These are phyloP conservation scores for Sebastes paucispinis DNA, from an alignment of 2,797 vertebrate species.

Conservation along the genomic window DNA sequence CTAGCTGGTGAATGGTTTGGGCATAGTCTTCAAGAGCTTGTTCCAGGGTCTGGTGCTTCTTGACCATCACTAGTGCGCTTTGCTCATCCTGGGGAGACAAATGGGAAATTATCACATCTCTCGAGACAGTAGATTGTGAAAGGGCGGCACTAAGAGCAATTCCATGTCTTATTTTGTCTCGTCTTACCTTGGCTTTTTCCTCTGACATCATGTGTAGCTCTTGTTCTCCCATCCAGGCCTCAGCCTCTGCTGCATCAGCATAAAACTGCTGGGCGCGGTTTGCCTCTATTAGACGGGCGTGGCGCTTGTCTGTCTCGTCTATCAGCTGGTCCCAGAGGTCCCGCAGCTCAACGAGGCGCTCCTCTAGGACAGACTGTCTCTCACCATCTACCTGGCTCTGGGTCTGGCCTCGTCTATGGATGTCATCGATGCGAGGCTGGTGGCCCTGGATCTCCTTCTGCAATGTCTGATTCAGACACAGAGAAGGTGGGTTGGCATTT, in stretches of 20 bases:
- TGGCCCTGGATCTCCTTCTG: conserved; percentile 97
- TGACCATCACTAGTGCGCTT: conserved; percentile 92
- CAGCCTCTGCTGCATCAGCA: conserved; percentile 89
- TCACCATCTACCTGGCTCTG: conserved; percentile 77
- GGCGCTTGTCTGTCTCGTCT: conserved; percentile 86
- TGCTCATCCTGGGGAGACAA: conserved; percentile 86
- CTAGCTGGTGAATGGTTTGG: conserved; percentile 90
- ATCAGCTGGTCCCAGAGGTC: conserved; percentile 89
- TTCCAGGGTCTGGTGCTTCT: conserved; percentile 91
- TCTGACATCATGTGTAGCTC: conserved; percentile 98
- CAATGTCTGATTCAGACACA: conserved; percentile 83
- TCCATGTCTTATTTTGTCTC: neutral
- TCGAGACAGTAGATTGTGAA: neutral
- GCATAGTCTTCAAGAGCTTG: conserved; percentile 93
- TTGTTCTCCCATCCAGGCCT: conserved; percentile 97
- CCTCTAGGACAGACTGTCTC: conserved; percentile 80
- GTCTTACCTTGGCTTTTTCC: conserved; percentile 92
- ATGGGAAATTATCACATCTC: neutral
- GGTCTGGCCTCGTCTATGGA: conserved; percentile 81
- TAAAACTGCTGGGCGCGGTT: conserved; percentile 93
- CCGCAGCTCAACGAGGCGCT: conserved; percentile 83
- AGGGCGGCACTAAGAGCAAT: neutral
- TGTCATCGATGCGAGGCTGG: conserved; percentile 91
- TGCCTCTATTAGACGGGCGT: conserved; percentile 84
- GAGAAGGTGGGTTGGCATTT: neutral